These are phyloP conservation scores for Autographa pulchrina DNA, from an alignment of 2,888 invertebrate genomes.

Conservation along the genomic window DNA sequence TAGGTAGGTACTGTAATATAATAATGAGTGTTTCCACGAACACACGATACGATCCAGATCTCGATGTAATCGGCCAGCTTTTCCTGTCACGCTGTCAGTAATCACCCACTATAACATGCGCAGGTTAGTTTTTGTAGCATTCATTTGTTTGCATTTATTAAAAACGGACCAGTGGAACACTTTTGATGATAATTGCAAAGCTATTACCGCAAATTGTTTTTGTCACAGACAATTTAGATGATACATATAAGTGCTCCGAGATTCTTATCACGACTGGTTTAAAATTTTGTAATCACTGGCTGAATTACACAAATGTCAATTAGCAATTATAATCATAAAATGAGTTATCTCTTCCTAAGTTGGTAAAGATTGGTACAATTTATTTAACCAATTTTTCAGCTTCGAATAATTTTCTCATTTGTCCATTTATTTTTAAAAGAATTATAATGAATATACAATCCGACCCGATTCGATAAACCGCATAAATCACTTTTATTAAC, in stretches of 20 bases:
- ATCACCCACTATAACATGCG: conserved; percentile 68
- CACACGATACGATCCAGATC: conserved; percentile 72
- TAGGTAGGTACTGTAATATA: conserved; percentile 54
- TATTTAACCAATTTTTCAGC: conserved; percentile 9
- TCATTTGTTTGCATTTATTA: conserved; percentile 47
- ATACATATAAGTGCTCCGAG: conserved; percentile 26
- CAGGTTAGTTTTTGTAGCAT: conserved; percentile 43
- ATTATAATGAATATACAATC: conserved; percentile 32
- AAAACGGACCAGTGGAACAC: conserved; percentile 13
- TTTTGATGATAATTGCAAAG: conserved; percentile 18
- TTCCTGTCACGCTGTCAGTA: conserved; percentile 81
- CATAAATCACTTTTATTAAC: conserved; percentile 54
- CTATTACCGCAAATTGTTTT: conserved; percentile 28
- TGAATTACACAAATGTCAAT: conserved; percentile 9
- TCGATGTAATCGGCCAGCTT: conserved; percentile 74
- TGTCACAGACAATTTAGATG: conserved; percentile 15
- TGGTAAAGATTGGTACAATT: background rate
- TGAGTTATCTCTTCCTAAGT: background rate
- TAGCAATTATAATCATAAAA: conserved; percentile 31
- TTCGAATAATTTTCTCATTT: background rate
- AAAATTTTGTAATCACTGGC: conserved; percentile 22
- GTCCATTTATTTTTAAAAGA: conserved; percentile 24
- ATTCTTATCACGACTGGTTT: conserved; percentile 16
- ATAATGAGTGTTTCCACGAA: conserved; percentile 78
- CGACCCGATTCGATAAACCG: conserved; percentile 32